Evolutionary conservation across 2,113 vertebrate genomes (phyloP).

Genomic region (Shinisaurus crocodilurus): DNA sequence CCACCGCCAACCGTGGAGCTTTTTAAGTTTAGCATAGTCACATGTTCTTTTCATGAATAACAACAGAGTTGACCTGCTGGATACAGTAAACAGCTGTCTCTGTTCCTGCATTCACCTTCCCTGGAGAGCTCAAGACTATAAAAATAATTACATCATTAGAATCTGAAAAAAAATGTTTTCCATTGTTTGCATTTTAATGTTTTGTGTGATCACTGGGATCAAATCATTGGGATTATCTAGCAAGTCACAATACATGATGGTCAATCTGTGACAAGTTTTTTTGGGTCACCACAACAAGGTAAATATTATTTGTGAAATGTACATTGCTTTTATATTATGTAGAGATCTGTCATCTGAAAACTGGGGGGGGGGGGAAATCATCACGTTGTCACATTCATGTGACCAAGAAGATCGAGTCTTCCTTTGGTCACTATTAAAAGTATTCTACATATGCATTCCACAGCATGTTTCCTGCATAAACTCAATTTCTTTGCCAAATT

Average conservation of each 20-base stretch:
- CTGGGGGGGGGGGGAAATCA: no score
- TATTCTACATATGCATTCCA: neutral
- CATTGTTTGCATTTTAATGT: constrained; percentile 57
- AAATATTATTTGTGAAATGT: neutral
- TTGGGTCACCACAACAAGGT: neutral
- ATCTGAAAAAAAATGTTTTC: constrained; percentile 57
- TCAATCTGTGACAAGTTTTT: neutral
- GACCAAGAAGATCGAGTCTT: neutral
- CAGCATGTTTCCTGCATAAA: neutral
- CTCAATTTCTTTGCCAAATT: constrained; percentile 16
- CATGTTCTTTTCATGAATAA: constrained; percentile 44
- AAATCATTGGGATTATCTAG: neutral
- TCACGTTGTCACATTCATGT: no score
- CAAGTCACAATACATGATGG: neutral
- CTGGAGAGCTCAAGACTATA: constrained; percentile 61
- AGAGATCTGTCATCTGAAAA: neutral
- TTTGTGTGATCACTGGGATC: constrained; percentile 67
- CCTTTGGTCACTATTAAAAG: neutral
- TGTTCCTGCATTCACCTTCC: constrained; percentile 52
- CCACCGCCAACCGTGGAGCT: neutral
- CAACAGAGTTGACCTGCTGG: constrained; percentile 55
- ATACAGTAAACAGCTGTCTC: constrained; percentile 63
- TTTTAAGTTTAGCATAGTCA: constrained; percentile 18
- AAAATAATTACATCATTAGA: constrained; percentile 80
- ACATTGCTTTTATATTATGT: neutral